Evolutionary conservation across 1,140 invertebrate species (phyloP).

Genomic region (Meloidogyne exigua): DNA sequence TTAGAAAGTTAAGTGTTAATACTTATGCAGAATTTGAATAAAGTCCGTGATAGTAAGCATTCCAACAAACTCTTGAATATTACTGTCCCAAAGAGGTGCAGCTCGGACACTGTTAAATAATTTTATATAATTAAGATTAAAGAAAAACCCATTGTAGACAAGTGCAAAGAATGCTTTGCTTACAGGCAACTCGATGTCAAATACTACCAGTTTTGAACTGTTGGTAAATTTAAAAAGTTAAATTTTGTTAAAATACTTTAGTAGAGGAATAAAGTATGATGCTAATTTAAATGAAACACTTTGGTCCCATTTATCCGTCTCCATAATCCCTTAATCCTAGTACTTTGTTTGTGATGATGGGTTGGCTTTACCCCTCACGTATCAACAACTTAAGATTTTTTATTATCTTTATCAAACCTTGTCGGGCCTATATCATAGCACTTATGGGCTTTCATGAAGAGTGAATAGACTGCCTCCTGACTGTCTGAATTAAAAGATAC

Average conservation of each 20-base stretch:
- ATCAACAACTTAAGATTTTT: too few species aligned
- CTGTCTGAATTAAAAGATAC: conserved; percentile 54
- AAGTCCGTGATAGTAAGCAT: conserved; percentile 99
- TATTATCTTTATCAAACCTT: too few species aligned
- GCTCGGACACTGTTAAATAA: conserved; percentile 95
- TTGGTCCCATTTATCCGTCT: too few species aligned
- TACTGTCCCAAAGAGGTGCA: conserved; percentile 92
- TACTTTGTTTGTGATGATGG: too few species aligned
- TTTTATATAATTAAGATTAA: conserved; percentile 69
- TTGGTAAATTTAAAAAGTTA: too few species aligned
- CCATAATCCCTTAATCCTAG: too few species aligned
- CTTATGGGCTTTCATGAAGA: conserved; percentile 96
- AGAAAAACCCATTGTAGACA: conserved; percentile 80
- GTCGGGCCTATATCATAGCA: conserved; percentile 99
- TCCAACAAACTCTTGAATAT: conserved; percentile 78
- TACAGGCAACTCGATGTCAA: conserved; percentile 93
- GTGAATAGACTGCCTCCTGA: conserved; percentile 61
- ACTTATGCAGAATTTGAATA: conserved; percentile 79
- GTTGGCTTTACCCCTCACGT: too few species aligned
- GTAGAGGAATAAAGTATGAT: too few species aligned
- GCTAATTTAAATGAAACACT: too few species aligned
- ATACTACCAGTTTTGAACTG: conserved; percentile 96
- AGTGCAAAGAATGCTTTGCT: conserved; percentile 98
- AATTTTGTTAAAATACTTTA: too few species aligned
- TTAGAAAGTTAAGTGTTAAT: conserved; percentile 14